These are phyloP conservation scores for Actias luna DNA, from an alignment of 2,888 invertebrate species.

Conservation along the genomic window DNA sequence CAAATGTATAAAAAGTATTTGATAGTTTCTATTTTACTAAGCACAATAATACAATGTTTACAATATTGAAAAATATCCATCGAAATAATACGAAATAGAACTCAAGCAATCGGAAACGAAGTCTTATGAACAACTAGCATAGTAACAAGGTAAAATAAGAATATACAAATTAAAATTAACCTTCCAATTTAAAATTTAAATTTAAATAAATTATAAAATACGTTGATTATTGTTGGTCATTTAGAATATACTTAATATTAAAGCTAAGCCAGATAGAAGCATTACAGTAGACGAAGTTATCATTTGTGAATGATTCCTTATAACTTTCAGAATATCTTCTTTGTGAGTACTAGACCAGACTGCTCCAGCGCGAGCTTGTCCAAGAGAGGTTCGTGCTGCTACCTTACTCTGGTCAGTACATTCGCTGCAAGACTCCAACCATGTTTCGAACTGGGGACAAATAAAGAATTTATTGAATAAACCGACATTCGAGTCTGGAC, in stretches of 20 bases:
- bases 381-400: constrained; percentile 39
- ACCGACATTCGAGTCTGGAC: neutral
- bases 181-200: no score
- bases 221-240: no score
- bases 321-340: constrained; percentile 43
- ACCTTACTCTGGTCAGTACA: constrained; percentile 44
- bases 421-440: constrained; percentile 50
- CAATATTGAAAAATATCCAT: no score
- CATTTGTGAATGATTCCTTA: constrained; percentile 39
- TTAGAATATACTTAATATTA: constrained; percentile 22
- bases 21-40: no score
- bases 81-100: no score
- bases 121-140: no score
- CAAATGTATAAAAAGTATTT: no score
- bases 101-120: no score
- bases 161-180: no score
- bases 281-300: constrained; percentile 39
- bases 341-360: constrained; percentile 58
- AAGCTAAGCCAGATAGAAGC: constrained; percentile 25
- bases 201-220: no score
- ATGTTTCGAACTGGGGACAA: constrained; percentile 56
- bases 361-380: constrained; percentile 34
- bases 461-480: neutral
- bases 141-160: no score
- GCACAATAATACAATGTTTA: no score